Evolutionary conservation across 2,888 invertebrate genomes (phyloP), one percentile per base, ranked within the genome.

Genomic region (Ormyrus nitidulus): DNA sequence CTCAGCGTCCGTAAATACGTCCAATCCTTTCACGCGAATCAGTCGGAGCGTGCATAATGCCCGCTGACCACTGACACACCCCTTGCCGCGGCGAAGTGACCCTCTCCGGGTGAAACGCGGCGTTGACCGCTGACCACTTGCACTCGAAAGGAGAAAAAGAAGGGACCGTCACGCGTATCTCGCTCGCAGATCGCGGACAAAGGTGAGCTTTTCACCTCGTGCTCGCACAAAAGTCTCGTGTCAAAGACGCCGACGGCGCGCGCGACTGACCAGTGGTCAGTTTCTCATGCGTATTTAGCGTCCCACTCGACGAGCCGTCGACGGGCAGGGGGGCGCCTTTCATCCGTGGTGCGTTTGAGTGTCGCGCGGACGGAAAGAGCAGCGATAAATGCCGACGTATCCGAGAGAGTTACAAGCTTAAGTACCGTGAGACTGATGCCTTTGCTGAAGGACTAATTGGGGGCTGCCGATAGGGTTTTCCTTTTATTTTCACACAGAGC

Each of bases 241-340:
- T 62, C 56, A 64, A 64, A 54, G 62, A 61, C 68, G 44, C 13
- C 68, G 2, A 0, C 72, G 48, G 13, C 68, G 46, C 56, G 46
- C 34, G n/a, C 61, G 86, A 87, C 85, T 89, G 89, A 89, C 89
- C 89, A 87, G 59, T 85, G 90, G 89, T 87, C 89, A 89, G 84
- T 85, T 83, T 78, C 80, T 77, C 81, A 77, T 81, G 64, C 58
- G 70, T 51, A 61, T 8, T n/a, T 34, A 4, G n/a, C 49, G 10
- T 3, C 6, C 19, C 58, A 13, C 58, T 70, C 58, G 13, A 34
- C 54, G 58, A 44, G 10, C 13, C 13, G 0, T 34, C 34, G 34
- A 34, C 34, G 34, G 34, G 34, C 34, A 34, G 34, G 34, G 34
- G 34, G 34, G 3, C 3, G 34, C 34, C 34, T 34, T 34, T 34